Evolutionary conservation across 2,888 invertebrate species (phyloP).

Genomic region (Tachina grossa): DNA sequence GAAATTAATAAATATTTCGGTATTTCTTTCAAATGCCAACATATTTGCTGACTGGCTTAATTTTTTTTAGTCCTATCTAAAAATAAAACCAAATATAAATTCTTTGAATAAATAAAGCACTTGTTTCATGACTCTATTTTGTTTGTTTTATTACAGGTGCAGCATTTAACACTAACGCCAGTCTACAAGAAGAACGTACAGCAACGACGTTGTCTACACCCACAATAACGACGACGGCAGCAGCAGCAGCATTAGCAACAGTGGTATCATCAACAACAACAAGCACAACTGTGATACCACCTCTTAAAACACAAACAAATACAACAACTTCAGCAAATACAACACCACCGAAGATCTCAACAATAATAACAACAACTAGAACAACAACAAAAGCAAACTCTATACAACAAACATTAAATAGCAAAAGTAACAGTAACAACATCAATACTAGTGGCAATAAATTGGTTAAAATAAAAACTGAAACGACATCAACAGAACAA

Average conservation of each 20-base stretch:
- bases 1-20: conserved; percentile 66
- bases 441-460: conserved; percentile 58
- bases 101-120: conserved; percentile 61
- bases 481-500: conserved; percentile 56
- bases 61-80: conserved; percentile 13
- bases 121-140: conserved; percentile 71
- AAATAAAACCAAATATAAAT: conserved; percentile 34
- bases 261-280: conserved; percentile 62
- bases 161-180: conserved; percentile 77
- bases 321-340: conserved; percentile 68
- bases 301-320: conserved; percentile 54
- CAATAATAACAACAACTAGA: conserved; percentile 60
- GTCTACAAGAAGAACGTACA: conserved; percentile 70
- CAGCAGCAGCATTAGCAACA: conserved; percentile 51
- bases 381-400: conserved; percentile 33
- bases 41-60: conserved; percentile 9
- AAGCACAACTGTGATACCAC: conserved; percentile 52
- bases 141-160: conserved; percentile 74
- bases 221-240: conserved; percentile 62
- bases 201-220: conserved; percentile 53
- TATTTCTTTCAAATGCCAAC: conserved; percentile 62
- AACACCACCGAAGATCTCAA: conserved; percentile 72
- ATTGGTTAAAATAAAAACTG: conserved; percentile 61
- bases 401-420: conserved; percentile 51
- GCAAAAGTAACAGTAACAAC: conserved; percentile 52